phyloP scores from a whole-genome alignment of 1,140 invertebrate species.

The Drosophila azteca region DNA sequence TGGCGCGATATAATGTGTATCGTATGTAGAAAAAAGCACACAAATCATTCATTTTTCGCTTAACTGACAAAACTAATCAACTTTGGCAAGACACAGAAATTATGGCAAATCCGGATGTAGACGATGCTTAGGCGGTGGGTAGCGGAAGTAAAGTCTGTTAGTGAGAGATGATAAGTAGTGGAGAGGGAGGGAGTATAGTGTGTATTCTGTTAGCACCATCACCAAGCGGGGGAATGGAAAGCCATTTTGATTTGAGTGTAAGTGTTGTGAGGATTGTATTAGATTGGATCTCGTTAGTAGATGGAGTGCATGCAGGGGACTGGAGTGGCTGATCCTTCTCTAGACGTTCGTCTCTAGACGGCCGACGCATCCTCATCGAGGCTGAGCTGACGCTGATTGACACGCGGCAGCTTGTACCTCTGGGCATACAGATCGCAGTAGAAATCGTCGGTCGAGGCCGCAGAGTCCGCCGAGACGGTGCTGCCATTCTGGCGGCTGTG shows the following conservation, averaged over 20 bases:
- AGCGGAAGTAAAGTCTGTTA: slow-evolving; percentile 21
- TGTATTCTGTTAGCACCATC: slow-evolving; percentile 24
- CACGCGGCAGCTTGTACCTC: slow-evolving; percentile 63
- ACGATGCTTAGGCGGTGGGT: slow-evolving; percentile 11
- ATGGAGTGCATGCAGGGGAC: slow-evolving; percentile 23
- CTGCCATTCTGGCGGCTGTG: slow-evolving; percentile 40
- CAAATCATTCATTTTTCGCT: slow-evolving; percentile 33
- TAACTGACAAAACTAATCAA: slow-evolving; percentile 48
- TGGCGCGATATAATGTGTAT: too few species aligned
- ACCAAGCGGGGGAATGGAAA: slow-evolving; percentile 34
- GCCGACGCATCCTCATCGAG: slow-evolving; percentile 59
- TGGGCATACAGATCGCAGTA: slow-evolving; percentile 65
- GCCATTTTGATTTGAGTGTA: slow-evolving; percentile 15
- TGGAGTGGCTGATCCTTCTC: slow-evolving; percentile 17
- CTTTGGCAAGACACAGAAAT: slow-evolving; percentile 58
- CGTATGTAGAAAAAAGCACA: slow-evolving; percentile 14
- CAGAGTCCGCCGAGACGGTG: slow-evolving; percentile 32
- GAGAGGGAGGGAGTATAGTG: background rate
- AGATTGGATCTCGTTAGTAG: slow-evolving; percentile 14
- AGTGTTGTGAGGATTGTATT: slow-evolving; percentile 31
- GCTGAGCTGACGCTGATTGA: slow-evolving; percentile 62
- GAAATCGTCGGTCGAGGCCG: slow-evolving; percentile 54
- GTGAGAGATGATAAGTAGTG: slow-evolving; percentile 13
- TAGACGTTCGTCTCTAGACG: background rate
- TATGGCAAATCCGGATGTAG: slow-evolving; percentile 43